These are phyloP conservation scores for Watsonalla binaria DNA, from an alignment of 2,888 invertebrate genomes.

Conservation along the genomic window DNA sequence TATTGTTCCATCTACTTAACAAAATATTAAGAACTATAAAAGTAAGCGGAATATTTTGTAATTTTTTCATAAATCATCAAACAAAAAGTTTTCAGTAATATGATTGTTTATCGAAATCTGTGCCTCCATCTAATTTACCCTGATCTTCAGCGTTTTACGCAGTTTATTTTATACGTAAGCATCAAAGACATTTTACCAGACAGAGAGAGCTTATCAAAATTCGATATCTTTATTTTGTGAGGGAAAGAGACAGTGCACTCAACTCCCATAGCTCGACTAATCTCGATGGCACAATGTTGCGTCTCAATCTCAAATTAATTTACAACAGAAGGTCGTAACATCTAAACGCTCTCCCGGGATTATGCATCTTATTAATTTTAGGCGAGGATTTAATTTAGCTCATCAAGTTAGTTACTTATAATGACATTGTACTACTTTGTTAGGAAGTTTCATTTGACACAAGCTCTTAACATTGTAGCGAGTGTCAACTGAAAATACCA, in stretches of 20 bases:
- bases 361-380: constrained; percentile 16
- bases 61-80: no score
- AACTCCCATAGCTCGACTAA: constrained; percentile 45
- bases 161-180: constrained; percentile 37
- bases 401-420: constrained; percentile 11
- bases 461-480: constrained; percentile 56
- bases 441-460: constrained; percentile 33
- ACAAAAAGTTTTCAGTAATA: neutral
- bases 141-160: constrained; percentile 32
- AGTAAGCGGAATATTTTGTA: no score
- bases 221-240: constrained; percentile 72
- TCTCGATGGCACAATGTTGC: constrained; percentile 71
- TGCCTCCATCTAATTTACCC: constrained; percentile 18
- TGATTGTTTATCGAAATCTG: constrained; percentile 3
- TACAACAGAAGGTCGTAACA: constrained; percentile 29
- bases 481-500: constrained; percentile 41
- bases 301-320: constrained; percentile 56
- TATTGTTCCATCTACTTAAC: no score
- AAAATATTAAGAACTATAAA: no score
- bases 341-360: constrained; percentile 11
- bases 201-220: constrained; percentile 65
- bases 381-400: constrained; percentile 23
- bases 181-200: constrained; percentile 44
- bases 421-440: constrained; percentile 9
- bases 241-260: constrained; percentile 65